Evolutionary conservation across 2,797 vertebrate genomes (phyloP).

Genomic region (Squalus acanthias): DNA sequence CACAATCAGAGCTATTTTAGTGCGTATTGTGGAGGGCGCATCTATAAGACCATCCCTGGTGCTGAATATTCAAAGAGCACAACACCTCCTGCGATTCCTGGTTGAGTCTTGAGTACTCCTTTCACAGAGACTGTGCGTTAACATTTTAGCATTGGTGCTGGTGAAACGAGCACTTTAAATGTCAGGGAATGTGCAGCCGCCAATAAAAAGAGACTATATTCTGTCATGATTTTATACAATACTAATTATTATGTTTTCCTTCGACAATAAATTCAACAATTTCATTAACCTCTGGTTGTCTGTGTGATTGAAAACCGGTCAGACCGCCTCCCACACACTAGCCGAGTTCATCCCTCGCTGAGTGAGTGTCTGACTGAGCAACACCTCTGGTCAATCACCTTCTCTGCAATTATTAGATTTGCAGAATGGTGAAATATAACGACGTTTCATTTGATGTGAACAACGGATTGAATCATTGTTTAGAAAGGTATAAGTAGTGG

Average conservation of each 20-base stretch:
- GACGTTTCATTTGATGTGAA: background rate
- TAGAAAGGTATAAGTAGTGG: conserved; percentile 34
- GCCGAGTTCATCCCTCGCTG: background rate
- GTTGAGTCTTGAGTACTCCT: background rate
- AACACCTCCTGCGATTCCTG: background rate
- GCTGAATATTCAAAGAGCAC: background rate
- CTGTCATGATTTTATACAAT: background rate
- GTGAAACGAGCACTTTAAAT: background rate
- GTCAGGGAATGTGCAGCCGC: background rate
- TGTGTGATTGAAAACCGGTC: background rate
- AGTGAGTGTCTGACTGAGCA: background rate
- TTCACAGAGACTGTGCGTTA: background rate
- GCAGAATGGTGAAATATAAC: background rate
- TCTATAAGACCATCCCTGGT: background rate
- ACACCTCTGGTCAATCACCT: background rate
- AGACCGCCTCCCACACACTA: background rate
- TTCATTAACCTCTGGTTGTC: background rate
- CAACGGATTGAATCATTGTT: background rate
- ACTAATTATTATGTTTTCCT: background rate
- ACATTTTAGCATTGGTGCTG: background rate
- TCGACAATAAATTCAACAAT: background rate
- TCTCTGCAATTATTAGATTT: background rate
- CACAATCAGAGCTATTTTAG: background rate
- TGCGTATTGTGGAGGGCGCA: background rate
- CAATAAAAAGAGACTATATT: background rate